phyloP scores from a whole-genome alignment of 2,797 vertebrate species.

The Sphaeramia orbicularis region DNA sequence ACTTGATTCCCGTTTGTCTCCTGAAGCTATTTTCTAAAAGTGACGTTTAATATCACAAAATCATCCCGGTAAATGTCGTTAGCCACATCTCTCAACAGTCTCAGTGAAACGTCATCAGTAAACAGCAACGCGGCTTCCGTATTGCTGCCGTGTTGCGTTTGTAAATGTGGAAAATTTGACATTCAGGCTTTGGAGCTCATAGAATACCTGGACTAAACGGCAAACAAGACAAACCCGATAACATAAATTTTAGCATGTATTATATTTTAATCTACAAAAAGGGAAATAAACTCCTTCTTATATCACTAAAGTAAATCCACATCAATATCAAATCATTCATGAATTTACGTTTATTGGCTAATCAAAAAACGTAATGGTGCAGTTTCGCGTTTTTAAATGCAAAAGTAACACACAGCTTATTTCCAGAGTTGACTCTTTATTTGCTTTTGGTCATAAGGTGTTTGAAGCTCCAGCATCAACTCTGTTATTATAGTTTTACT shows the following conservation, averaged over 20 bases:
- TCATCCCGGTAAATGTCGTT: conserved; percentile 51
- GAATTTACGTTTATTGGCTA: no score
- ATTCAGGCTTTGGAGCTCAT: fast-evolving
- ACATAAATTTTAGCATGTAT: no score
- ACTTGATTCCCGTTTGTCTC: conserved; percentile 45
- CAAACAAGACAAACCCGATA: neutral
- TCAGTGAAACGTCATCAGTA: conserved; percentile 77
- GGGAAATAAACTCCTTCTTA: neutral
- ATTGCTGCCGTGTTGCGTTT: conserved; percentile 62
- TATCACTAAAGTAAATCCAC: fast-evolving
- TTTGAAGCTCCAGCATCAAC: fast-evolving
- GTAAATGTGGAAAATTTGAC: neutral
- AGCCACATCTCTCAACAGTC: conserved; percentile 53
- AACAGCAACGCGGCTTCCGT: conserved; percentile 79
- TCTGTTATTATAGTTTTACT: fast-evolving
- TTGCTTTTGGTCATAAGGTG: neutral
- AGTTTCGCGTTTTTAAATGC: neutral
- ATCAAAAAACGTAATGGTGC: no score
- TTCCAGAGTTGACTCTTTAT: neutral
- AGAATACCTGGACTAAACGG: neutral
- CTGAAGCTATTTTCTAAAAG: conserved; percentile 15
- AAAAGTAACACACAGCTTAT: neutral
- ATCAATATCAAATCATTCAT: neutral
- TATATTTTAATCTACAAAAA: neutral
- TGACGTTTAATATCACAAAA: conserved; percentile 33